Percentiles rank a stretch among this genome's conserved stretches.
phyloP scores from a whole-genome alignment of 2,888 invertebrate species.

The Cheilosia urbana region DNA sequence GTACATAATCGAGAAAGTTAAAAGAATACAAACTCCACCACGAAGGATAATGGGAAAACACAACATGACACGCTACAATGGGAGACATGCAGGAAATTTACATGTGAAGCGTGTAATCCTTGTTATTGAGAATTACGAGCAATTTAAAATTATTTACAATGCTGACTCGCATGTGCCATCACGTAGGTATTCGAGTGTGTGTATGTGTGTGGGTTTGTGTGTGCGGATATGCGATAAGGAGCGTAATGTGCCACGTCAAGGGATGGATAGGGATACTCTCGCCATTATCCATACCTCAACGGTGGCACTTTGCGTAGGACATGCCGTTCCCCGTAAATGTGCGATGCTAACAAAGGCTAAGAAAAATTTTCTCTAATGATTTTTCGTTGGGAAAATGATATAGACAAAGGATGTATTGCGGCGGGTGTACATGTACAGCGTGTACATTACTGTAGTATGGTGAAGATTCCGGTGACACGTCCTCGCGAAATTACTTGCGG shows the following conservation, averaged over 20 bases:
- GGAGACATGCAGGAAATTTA: conserved; percentile 60
- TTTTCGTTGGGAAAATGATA: conserved; percentile 51
- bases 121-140: conserved; percentile 77
- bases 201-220: neutral
- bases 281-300: neutral
- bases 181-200: neutral
- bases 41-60: conserved; percentile 53
- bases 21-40: conserved; percentile 4
- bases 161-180: conserved; percentile 37
- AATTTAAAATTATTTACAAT: conserved; percentile 76
- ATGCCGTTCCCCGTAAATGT: neutral
- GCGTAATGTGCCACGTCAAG: conserved; percentile 4
- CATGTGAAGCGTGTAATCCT: conserved; percentile 72
- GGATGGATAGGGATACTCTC: conserved; percentile 11
- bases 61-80: conserved; percentile 48
- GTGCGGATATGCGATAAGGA: conserved; percentile 25
- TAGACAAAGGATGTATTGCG: conserved; percentile 45
- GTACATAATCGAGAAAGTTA: too few relatives aligned
- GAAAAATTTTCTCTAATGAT: conserved; percentile 67
- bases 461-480: conserved; percentile 56
- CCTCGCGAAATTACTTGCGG: conserved; percentile 66
- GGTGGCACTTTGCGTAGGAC: conserved; percentile 3
- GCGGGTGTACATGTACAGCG: too few relatives aligned
- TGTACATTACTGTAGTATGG: neutral
- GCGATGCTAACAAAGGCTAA: conserved; percentile 16